Evolutionary conservation across 2,888 invertebrate species (phyloP), one percentile per base, ranked within the genome.

Genomic region (Empis livida): DNA sequence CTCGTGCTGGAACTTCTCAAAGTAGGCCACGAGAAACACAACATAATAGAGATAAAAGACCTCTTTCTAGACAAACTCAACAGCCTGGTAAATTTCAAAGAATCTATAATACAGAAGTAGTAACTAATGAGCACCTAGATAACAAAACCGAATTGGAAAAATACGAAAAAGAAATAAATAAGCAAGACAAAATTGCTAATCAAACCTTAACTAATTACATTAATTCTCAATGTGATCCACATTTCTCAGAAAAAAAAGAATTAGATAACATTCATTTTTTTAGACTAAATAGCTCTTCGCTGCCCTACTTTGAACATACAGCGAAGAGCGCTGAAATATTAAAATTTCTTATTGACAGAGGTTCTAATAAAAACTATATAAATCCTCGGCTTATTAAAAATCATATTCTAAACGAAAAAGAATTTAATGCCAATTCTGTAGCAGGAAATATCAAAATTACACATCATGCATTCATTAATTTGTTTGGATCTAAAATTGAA

Each of bases 401-500:
- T 13, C 42, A 31, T 10, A 42, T 42, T 1, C 16, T 15, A 15
- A 42, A 42, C 14, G 16, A 42, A 15, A 32, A 42, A 11, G 3
- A 3, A 4, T 42, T 42, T 11, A 2, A 16, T 20, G 42, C 42
- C 10, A 30, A 32, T 14, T 42, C 31, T 11, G 15, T 31, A 31
- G 43, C 16, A 13, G 17, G 31, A 11, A 32, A 31, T 11, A 17
- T 32, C 4, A 32, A 31, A 9, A 31, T 42, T 10, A 31, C 42
- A 10, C 42, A 42, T 16, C 42, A 42, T 16, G 42, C 31, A 10
- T 14, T 31, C 8, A 8, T 42, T 11, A 31, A 30, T 32, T 11
- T 42, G 4, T 30, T 32, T 13, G 23, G 27, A 5, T 15, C 14
- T n/a, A n/a, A 55, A 35, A 63, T 14, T 11, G 10, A n/a, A n/a